A percentile compares a stretch with the other conserved stretches of the same genome.
These are phyloP conservation scores for Sebastes flavidus DNA, from an alignment of 2,797 vertebrate species.

Conservation along the genomic window DNA sequence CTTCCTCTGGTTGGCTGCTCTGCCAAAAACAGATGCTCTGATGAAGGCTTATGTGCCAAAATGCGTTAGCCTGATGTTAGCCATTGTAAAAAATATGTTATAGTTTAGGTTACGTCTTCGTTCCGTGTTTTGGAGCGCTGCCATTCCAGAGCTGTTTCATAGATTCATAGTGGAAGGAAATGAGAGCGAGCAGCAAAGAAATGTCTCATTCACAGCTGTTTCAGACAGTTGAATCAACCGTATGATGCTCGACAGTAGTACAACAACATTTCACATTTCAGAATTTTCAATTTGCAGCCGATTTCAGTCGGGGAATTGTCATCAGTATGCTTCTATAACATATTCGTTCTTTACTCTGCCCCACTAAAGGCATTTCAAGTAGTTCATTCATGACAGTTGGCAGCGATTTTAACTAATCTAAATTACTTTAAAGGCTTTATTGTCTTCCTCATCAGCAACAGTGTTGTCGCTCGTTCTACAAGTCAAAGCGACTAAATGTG, in stretches of 20 bases:
- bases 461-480: neutral
- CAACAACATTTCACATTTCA: neutral
- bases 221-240: slow-evolving; percentile 4
- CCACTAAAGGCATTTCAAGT: slow-evolving; percentile 1
- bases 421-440: neutral
- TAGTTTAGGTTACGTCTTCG: slow-evolving; percentile 48
- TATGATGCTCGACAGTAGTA: neutral
- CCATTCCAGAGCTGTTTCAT: slow-evolving; percentile 41
- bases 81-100: slow-evolving; percentile 51
- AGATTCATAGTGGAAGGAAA: slow-evolving; percentile 33
- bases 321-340: neutral
- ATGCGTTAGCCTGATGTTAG: slow-evolving; percentile 57
- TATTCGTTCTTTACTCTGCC: neutral
- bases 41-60: slow-evolving; percentile 65
- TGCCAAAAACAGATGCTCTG: slow-evolving; percentile 68
- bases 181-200: slow-evolving; percentile 15
- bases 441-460: neutral
- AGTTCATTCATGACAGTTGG: neutral
- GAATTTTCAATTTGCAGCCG: slow-evolving; percentile 14
- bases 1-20: slow-evolving; percentile 54
- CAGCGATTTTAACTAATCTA: neutral
- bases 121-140: slow-evolving; percentile 49
- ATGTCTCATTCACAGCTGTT: slow-evolving; percentile 14
- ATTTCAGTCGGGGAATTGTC: slow-evolving; percentile 15
- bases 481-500: neutral